A percentile compares a stretch with the other conserved stretches of the same genome.
phyloP scores from a whole-genome alignment of 2,113 vertebrate species.

The Oryzias celebensis region DNA sequence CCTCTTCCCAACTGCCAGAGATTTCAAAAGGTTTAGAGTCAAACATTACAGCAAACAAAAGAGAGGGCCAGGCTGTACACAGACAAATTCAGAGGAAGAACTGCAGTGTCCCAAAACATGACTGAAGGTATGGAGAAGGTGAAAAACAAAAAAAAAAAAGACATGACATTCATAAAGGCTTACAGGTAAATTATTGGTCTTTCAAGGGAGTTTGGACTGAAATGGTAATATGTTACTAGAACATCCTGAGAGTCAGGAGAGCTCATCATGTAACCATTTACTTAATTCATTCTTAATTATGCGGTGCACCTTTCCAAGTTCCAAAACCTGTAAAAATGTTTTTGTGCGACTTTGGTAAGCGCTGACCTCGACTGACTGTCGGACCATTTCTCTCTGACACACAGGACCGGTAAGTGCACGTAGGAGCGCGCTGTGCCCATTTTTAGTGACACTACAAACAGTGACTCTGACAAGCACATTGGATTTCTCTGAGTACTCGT shows the following conservation, averaged over 20 bases:
- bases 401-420: no score
- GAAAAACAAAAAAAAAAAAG: conserved; percentile 10
- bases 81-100: conserved; percentile 13
- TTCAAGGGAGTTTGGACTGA: conserved; percentile 19
- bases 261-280: not conserved
- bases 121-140: not conserved
- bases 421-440: no score
- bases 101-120: not conserved
- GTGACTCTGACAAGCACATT: no score
- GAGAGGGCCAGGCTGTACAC: conserved; percentile 19
- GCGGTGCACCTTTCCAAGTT: no score
- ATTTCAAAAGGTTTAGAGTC: conserved; percentile 33
- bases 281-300: no score
- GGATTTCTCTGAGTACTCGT: no score
- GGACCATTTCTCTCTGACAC: no score
- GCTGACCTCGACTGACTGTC: no score
- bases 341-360: no score
- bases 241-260: conserved; percentile 3
- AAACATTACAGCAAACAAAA: conserved; percentile 47
- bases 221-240: conserved; percentile 18
- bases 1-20: conserved; percentile 22
- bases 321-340: no score
- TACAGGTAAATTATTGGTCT: conserved; percentile 15
- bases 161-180: conserved; percentile 9
- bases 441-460: no score